phyloP scores from a whole-genome alignment of 2,797 vertebrate genomes.

The Channallabes apus region DNA sequence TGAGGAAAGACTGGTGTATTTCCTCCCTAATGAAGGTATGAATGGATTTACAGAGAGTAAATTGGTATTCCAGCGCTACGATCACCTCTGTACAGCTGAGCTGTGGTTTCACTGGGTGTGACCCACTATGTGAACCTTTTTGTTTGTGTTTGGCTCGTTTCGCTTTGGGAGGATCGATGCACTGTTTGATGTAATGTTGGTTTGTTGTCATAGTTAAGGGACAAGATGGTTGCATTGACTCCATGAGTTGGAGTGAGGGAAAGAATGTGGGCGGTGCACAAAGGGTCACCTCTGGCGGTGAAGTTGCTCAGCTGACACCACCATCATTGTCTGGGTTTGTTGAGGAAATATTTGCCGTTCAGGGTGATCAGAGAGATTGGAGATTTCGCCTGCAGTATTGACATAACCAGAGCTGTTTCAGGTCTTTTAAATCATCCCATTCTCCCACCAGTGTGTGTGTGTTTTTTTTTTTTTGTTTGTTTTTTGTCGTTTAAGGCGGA shows the following conservation, averaged over 20 bases:
- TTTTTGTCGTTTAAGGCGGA: not conserved
- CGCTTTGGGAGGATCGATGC: not conserved
- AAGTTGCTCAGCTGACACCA: conserved; percentile 5
- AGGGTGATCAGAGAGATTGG: conserved; percentile 25
- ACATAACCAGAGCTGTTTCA: conserved; percentile 20
- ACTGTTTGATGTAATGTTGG: not conserved
- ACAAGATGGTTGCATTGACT: not conserved
- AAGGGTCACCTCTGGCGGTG: conserved; percentile 9
- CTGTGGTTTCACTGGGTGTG: not conserved
- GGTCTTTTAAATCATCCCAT: not conserved
- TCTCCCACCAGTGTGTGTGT: not conserved
- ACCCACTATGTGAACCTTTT: not conserved
- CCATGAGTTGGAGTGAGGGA: too few species aligned
- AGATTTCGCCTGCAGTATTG: conserved; percentile 34
- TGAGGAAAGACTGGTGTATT: not conserved
- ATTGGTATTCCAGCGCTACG: not conserved
- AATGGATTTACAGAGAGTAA: not conserved
- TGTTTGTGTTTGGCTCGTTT: not conserved
- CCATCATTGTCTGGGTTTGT: conserved; percentile 7
- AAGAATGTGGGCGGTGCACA: not conserved
- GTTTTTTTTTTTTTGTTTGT: too few species aligned
- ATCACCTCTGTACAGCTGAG: not conserved
- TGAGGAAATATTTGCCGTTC: conserved; percentile 23
- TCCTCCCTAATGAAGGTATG: not conserved
- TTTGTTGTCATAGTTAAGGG: not conserved